phyloP scores from a whole-genome alignment of 2,113 vertebrate species.

The Gadus macrocephalus region DNA sequence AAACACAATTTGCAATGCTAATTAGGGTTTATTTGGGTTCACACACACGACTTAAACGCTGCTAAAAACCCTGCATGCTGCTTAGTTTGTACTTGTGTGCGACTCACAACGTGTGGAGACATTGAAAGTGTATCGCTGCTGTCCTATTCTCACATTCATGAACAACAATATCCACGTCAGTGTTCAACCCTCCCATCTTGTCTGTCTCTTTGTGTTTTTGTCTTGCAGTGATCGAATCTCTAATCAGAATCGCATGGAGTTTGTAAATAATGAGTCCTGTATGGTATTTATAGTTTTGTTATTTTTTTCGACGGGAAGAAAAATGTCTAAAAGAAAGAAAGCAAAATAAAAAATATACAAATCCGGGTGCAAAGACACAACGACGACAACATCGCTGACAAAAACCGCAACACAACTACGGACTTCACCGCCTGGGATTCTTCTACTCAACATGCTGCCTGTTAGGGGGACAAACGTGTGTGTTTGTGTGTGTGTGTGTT shows the following conservation, averaged over 20 bases:
- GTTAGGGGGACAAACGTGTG: conserved; percentile 31
- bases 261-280: conserved; percentile 93
- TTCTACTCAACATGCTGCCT: conserved; percentile 71
- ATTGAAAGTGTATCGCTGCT: too few relatives aligned
- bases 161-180: not conserved
- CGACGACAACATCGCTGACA: conserved; percentile 23
- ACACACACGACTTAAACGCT: too few relatives aligned
- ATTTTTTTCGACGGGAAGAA: conserved; percentile 75
- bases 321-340: conserved; percentile 55
- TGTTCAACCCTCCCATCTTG: conserved; percentile 20
- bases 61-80: too few relatives aligned
- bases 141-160: conserved; percentile 7
- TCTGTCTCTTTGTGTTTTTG: conserved; percentile 64
- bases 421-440: conserved; percentile 80
- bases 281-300: conserved; percentile 92
- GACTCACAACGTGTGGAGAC: too few relatives aligned
- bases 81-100: too few relatives aligned
- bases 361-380: conserved; percentile 50
- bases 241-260: conserved; percentile 96
- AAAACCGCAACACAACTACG: conserved; percentile 64
- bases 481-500: not conserved
- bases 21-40: too few relatives aligned
- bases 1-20: too few relatives aligned
- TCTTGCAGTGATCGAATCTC: conserved; percentile 91
- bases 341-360: conserved; percentile 58